These are phyloP conservation scores for Hippocampus guttulatus DNA, from an alignment of 2,113 vertebrate genomes.

Conservation along the genomic window DNA sequence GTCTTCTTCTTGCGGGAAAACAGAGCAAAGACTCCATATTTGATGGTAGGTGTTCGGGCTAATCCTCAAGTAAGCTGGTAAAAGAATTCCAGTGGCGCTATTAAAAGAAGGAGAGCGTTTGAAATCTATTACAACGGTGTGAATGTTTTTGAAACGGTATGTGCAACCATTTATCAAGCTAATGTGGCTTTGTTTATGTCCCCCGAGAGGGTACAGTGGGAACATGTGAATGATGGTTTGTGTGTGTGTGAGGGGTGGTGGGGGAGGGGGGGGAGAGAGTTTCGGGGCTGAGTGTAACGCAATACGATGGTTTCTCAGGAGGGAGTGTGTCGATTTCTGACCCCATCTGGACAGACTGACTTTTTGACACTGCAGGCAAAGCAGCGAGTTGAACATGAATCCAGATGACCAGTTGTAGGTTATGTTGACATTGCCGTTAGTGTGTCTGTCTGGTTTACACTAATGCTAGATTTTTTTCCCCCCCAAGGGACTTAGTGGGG, in stretches of 20 bases:
- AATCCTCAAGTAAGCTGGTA: neutral
- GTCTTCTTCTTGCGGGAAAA: neutral
- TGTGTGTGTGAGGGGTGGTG: neutral
- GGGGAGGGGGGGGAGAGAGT: neutral
- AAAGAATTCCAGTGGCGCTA: neutral
- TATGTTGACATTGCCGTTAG: constrained; percentile 3
- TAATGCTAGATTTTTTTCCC: neutral
- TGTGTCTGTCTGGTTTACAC: neutral
- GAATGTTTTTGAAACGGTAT: constrained; percentile 13
- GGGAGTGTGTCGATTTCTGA: constrained; percentile 34
- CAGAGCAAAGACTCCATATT: neutral
- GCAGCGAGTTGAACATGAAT: constrained; percentile 38
- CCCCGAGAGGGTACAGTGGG: constrained; percentile 6
- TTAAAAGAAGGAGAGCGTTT: constrained; percentile 2
- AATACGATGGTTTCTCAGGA: constrained; percentile 28
- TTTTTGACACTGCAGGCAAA: constrained; percentile 35
- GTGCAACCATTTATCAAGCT: neutral
- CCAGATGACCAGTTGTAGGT: constrained; percentile 27
- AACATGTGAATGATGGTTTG: constrained; percentile 8
- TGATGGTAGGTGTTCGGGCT: too few species aligned
- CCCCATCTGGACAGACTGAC: constrained; percentile 45
- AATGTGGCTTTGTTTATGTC: constrained; percentile 5
- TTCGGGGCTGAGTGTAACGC: constrained; percentile 25
- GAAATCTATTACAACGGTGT: neutral
- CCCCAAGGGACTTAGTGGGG: neutral